Base-by-base conservation (phyloP, 2,888 invertebrate genomes). In the Thymelicus sylvestris region DNA sequence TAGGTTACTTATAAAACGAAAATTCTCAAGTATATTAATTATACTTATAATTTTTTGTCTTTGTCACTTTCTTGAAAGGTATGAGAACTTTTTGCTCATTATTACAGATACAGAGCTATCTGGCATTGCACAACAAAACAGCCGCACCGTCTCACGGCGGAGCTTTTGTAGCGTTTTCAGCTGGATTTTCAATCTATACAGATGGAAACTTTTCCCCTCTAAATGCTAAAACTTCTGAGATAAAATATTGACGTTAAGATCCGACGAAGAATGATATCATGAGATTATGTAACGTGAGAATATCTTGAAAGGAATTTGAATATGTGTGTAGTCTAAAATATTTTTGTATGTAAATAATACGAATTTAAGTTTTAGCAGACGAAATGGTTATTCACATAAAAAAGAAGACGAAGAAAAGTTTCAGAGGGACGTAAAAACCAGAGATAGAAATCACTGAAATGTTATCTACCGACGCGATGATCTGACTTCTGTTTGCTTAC, bases 181-280 rank as follows among this genome's bases (percentile, higher is more conserved):
- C 12, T 57, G 38, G 38, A 38, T 57, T 57, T 57, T 38, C 57
- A 57, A 57, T 57, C 31, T 57, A 38, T 57, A 57, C 38, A 57
- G 13, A 57, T 57, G 57, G 57, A 57, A 57, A 57, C 31, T 57
- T 57, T 57, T 31, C 57, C 57, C 38, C 7, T 57, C 57, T 57
- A 57, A 57, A 57, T 57, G 57, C 13, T 38, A 57, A 57, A 57
- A 57, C 38, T 57, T 38, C 31, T 38, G 12, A 31, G 24, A 57
- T 52, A 57, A 38, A 57, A 31, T 57, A 57, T 57, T 38, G 38
- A 57, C 13, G 38, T 38, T 7, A 57, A 38, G 13, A 57, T 57
- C 38, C 31, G 57, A 57, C 57, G 57, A 8, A 57, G 13, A 57
- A 57, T 13, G 13, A 38, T 57, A 38, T 55, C 10, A 10, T 8